Conservation (phyloP, 2,797 vertebrate species). For the Silurus lanzhouensis region DNA sequence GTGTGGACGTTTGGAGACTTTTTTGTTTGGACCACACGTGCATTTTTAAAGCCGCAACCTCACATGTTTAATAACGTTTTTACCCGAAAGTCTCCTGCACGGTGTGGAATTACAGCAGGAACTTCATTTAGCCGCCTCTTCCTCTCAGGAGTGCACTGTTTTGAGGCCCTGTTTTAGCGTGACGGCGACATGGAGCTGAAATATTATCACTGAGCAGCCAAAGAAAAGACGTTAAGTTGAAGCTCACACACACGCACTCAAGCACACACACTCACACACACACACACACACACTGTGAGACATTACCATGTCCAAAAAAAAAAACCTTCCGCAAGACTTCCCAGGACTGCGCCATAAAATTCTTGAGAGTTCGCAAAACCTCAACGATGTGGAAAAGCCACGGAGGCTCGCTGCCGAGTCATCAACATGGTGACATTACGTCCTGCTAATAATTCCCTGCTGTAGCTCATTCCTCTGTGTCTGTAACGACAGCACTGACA, state of each 20-base stretch:
- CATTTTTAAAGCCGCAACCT: conserved; percentile 29
- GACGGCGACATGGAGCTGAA: conserved; percentile 46
- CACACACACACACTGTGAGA: conserved; percentile 21
- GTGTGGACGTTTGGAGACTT: conserved; percentile 9
- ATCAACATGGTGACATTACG: conserved; percentile 45
- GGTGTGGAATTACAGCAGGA: conserved; percentile 49
- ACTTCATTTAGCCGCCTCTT: conserved; percentile 34
- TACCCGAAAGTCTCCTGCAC: conserved; percentile 28
- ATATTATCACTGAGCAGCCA: conserved; percentile 42
- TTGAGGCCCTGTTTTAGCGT: conserved; percentile 38
- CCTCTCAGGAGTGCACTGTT: conserved; percentile 41
- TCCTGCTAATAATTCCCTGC: conserved; percentile 29
- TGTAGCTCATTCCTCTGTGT: conserved; percentile 24
- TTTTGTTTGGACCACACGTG: conserved; percentile 18
- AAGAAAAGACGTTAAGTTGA: conserved; percentile 46
- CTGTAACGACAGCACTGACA: conserved; percentile 55
- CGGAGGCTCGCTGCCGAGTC: conserved; percentile 22
- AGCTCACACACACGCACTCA: conserved; percentile 6
- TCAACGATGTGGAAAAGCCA: conserved; percentile 31
- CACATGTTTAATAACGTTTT: conserved; percentile 27
- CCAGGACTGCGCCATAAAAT: conserved; percentile 22
- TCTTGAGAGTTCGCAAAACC: conserved; percentile 38
- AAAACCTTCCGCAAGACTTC: conserved; percentile 23
- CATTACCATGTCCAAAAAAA: conserved; percentile 28
- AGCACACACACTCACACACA: conserved; percentile 4